phyloP scores from a whole-genome alignment of 2,113 vertebrate species.

The Isichthys henryi region DNA sequence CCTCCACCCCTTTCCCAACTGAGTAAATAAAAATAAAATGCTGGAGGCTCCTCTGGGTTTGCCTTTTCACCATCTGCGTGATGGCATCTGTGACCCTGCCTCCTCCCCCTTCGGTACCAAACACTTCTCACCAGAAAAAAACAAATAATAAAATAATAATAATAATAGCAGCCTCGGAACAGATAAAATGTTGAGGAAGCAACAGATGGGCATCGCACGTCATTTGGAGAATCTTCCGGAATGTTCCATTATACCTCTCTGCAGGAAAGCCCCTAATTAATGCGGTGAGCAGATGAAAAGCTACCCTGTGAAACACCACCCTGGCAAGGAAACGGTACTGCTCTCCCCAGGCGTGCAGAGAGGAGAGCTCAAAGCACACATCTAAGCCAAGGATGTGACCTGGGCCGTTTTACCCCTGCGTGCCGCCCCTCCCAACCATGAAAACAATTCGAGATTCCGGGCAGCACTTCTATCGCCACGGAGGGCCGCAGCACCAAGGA shows the following conservation, averaged over 20 bases:
- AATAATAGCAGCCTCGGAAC: background rate
- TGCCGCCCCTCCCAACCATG: background rate
- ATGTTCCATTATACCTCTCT: background rate
- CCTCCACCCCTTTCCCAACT: background rate
- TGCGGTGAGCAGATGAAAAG: conserved; percentile 1
- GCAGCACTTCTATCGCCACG: conserved; percentile 10
- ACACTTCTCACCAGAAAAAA: background rate
- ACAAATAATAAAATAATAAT: background rate
- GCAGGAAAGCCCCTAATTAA: conserved; percentile 16
- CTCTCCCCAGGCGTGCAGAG: background rate
- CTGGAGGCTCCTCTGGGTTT: background rate
- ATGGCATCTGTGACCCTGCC: background rate
- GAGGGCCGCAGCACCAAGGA: conserved; percentile 28
- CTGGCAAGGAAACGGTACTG: background rate
- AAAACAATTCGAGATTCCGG: background rate
- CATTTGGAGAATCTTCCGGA: background rate
- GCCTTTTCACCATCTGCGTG: background rate
- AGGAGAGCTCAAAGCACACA: background rate
- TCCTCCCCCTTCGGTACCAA: background rate
- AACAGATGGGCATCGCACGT: background rate
- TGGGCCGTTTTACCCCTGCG: conserved; percentile 27
- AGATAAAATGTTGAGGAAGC: background rate
- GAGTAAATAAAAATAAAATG: background rate
- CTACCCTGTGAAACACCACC: background rate
- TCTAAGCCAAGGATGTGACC: conserved; percentile 10